phyloP scores from a whole-genome alignment of 2,797 vertebrate species.

The Catamblyrhynchus diadema region DNA sequence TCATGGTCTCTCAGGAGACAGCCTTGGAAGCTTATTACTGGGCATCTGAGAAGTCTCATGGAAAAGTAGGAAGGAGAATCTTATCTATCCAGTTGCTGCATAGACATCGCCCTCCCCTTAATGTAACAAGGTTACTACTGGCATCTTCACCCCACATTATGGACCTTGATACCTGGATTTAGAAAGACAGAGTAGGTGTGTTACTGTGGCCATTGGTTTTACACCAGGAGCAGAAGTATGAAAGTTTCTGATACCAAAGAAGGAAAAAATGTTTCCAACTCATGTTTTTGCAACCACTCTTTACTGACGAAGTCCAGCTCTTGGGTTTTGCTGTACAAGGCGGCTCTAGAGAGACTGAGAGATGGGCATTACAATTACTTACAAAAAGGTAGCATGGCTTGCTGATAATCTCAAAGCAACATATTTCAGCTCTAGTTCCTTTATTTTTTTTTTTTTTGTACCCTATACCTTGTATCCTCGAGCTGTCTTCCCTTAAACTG shows the following conservation, averaged over 20 bases:
- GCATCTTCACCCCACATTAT: neutral
- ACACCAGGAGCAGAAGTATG: rapidly evolving
- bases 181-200: neutral
- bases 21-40: neutral
- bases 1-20: neutral
- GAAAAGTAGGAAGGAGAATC: neutral
- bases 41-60: neutral
- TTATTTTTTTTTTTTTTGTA: neutral
- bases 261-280: neutral
- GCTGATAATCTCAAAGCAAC: neutral
- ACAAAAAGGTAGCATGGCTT: neutral
- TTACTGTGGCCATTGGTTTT: neutral
- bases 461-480: neutral
- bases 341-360: neutral
- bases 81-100: neutral
- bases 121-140: neutral
- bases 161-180: neutral
- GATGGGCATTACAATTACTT: neutral
- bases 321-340: neutral
- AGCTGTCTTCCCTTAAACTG: neutral
- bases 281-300: neutral
- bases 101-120: neutral
- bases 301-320: rapidly evolving
- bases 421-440: neutral
- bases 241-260: neutral